Base-by-base conservation (phyloP, 2,888 invertebrate species). In the Drosophila quinaria region DNA sequence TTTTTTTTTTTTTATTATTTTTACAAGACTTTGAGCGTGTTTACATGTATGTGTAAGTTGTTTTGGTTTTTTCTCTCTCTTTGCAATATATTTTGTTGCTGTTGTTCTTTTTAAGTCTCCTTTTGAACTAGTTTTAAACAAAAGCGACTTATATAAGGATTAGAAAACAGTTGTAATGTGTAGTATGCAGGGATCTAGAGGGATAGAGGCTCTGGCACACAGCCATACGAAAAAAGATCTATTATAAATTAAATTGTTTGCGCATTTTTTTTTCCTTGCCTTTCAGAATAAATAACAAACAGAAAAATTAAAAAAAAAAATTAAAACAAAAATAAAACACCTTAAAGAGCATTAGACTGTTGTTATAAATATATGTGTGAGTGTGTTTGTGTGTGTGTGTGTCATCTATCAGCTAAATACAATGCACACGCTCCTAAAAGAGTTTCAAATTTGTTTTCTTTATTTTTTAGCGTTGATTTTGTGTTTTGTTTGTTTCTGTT, bases 1-100 rank as follows among this genome's bases (percentile, higher is more conserved):
- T 66, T 67, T 61, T 59, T 71, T 52, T 51, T 2, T 22, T 22
- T 22, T 22, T 22, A 22, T 59, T 60, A 33, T 68, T 72, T 70
- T 74, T 74, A 75, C 74, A 85, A 72, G 75, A 85, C 58, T 75
- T 78, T 82, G 80, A 80, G 75, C 80, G 80, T 85, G 80, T 78
- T 80, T 69, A 67, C 75, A 68, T 70, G 70, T 71, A 39, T 73
- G 47, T 58, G 47, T 64, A 42, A 35, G 42, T 58, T 70, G 62
- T 71, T 74, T 62, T 56, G 62, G 41, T 63, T 71, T 70, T 59
- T 11, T 51, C 33, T 44, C 19, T 35, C 19, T 29, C 22, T 51
- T 56, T 50, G n/a, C 17, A 31, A 31, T 31, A 15, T 46, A 19
- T 39, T 47, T 41, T 61, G 33, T 46, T 61, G 39, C 17, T 50